A percentile compares a stretch with the other conserved stretches of the same genome.
Conservation (phyloP, 2,797 vertebrate species). For the Pristis pectinata region DNA sequence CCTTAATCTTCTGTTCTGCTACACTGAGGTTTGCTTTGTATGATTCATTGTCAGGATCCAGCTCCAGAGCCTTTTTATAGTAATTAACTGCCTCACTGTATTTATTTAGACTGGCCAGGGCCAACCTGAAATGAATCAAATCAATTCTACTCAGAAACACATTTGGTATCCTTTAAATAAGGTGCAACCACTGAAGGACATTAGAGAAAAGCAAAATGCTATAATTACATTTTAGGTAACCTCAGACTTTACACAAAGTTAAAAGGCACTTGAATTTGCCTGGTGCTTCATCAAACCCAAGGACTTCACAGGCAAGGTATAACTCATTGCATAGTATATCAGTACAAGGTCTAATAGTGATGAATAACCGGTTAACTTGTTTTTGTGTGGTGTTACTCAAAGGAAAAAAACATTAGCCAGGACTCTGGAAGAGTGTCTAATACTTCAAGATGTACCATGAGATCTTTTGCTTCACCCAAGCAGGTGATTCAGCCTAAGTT, state of each 20-base stretch:
- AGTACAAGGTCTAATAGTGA: neutral
- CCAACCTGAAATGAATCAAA: conserved; percentile 61
- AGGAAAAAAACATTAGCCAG: neutral
- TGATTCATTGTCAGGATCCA: conserved; percentile 87
- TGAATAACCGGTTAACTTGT: neutral
- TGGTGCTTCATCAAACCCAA: neutral
- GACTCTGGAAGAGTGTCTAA: neutral
- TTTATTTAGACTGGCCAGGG: conserved; percentile 86
- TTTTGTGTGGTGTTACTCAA: neutral
- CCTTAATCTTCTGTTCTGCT: conserved; percentile 85
- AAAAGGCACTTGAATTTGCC: neutral
- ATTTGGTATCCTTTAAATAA: neutral
- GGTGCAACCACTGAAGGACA: neutral
- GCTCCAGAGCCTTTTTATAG: conserved; percentile 85
- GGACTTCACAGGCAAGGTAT: neutral
- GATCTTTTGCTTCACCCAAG: neutral
- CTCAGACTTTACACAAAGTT: neutral
- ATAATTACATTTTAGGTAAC: neutral
- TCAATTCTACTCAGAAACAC: neutral
- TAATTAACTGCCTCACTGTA: conserved; percentile 79
- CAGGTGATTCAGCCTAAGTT: neutral
- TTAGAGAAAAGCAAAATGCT: neutral
- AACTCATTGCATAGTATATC: neutral
- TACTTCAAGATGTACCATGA: neutral
- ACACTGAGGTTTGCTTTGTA: conserved; percentile 91